Percentiles rank a stretch among this genome's conserved stretches.
Conservation (phyloP, 2,888 invertebrate genomes). For the Capitulum mitella region DNA sequence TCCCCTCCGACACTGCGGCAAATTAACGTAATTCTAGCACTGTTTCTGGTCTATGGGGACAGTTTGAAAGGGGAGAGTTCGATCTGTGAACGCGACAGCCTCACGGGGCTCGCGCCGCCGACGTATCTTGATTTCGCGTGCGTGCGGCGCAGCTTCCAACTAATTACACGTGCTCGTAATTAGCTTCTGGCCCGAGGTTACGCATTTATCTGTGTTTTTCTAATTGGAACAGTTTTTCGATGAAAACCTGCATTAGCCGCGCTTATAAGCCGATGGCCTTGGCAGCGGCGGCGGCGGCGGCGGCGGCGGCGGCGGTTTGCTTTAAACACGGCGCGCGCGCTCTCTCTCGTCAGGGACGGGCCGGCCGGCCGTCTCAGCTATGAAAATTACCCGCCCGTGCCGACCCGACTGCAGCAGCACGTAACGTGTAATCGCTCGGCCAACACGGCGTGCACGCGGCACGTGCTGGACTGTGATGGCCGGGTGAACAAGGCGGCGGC, state of each 20-base stretch:
- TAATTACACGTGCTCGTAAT: not conserved
- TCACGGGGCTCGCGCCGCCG: not conserved
- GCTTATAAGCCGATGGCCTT: not conserved
- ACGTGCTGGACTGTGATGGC: not conserved
- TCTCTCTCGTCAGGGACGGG: not conserved
- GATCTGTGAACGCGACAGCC: not conserved
- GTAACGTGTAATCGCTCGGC: not conserved
- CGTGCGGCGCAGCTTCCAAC: not conserved
- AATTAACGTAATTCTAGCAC: conserved; percentile 7
- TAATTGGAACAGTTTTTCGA: conserved; percentile 22
- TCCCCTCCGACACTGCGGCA: not conserved
- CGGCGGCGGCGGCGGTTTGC: not conserved
- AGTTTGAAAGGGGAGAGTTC: conserved; percentile 4
- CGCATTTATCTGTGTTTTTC: conserved; percentile 4
- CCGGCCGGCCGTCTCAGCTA: not conserved
- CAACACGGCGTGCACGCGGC: not conserved
- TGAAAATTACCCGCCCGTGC: not conserved
- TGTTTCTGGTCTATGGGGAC: conserved; percentile 9
- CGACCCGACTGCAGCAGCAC: not conserved
- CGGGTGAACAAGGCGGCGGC: not conserved
- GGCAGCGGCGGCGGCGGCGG: not conserved
- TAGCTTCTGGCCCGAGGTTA: not conserved
- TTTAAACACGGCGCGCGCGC: not conserved
- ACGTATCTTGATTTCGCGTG: not conserved
- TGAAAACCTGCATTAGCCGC: conserved; percentile 13